These are phyloP conservation scores for Barnardius zonarius DNA, from an alignment of 2,113 vertebrate genomes.

Conservation along the genomic window DNA sequence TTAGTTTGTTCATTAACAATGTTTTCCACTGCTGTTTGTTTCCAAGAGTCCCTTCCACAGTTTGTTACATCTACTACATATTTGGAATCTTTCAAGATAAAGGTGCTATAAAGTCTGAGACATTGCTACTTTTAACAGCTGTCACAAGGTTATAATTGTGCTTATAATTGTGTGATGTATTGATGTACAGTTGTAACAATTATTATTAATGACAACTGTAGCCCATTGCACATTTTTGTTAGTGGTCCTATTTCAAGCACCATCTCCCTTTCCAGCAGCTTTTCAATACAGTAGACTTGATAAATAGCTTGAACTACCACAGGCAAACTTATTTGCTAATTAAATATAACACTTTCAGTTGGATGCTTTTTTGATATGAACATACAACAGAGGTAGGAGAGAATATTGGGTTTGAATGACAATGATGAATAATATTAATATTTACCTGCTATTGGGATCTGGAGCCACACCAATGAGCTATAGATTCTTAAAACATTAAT, in stretches of 20 bases:
- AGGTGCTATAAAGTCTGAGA: background rate
- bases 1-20: background rate
- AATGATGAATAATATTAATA: slow-evolving; percentile 32
- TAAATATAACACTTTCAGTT: background rate
- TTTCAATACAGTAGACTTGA: background rate
- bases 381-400: background rate
- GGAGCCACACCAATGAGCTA: background rate
- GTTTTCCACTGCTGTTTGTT: background rate
- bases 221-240: background rate
- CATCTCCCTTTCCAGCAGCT: background rate
- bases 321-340: background rate
- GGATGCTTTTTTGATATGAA: background rate
- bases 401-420: background rate
- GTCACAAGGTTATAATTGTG: background rate
- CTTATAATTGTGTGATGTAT: background rate
- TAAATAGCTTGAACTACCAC: background rate
- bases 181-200: background rate
- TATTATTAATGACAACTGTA: background rate
- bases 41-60: background rate
- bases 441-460: background rate
- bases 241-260: background rate
- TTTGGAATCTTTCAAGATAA: background rate
- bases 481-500: slow-evolving; percentile 15
- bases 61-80: background rate
- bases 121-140: background rate